Conservation (phyloP, 2,797 vertebrate species). For the Rachycentron canadum region DNA sequence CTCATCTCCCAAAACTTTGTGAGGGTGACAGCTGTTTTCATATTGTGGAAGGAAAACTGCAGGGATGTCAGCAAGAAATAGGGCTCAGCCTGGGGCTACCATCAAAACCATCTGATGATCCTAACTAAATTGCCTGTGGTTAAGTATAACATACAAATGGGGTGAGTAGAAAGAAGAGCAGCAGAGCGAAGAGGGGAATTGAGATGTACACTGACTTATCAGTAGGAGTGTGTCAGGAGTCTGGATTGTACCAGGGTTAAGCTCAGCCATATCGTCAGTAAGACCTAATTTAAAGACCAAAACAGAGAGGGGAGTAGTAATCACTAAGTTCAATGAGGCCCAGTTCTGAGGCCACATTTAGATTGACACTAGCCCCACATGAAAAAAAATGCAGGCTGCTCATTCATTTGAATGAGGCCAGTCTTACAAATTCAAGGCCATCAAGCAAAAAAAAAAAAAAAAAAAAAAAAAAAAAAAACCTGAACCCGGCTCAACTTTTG, state of each 20-base stretch:
- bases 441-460: conserved; percentile 26
- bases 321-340: conserved; percentile 23
- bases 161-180: conserved; percentile 20
- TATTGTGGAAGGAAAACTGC: conserved; percentile 38
- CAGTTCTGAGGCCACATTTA: conserved; percentile 28
- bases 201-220: conserved; percentile 47
- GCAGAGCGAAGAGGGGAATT: conserved; percentile 5
- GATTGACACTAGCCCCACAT: conserved; percentile 17
- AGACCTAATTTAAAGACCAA: conserved; percentile 33
- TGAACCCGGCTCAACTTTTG: conserved; percentile 22
- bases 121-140: conserved; percentile 39
- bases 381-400: conserved; percentile 22
- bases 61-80: conserved; percentile 23
- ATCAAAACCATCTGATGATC: conserved; percentile 41
- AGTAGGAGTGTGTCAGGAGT: conserved; percentile 30
- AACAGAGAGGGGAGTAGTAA: conserved; percentile 21
- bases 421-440: conserved; percentile 5
- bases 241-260: conserved; percentile 29
- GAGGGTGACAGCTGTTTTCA: conserved; percentile 53
- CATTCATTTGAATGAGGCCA: conserved; percentile 27
- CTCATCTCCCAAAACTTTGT: conserved; percentile 41
- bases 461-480: no score
- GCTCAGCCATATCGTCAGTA: conserved; percentile 47
- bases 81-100: conserved; percentile 13
- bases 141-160: conserved; percentile 46